Evolutionary conservation across 2,888 invertebrate species (phyloP).

Genomic region (Tetragonula carbonaria): DNA sequence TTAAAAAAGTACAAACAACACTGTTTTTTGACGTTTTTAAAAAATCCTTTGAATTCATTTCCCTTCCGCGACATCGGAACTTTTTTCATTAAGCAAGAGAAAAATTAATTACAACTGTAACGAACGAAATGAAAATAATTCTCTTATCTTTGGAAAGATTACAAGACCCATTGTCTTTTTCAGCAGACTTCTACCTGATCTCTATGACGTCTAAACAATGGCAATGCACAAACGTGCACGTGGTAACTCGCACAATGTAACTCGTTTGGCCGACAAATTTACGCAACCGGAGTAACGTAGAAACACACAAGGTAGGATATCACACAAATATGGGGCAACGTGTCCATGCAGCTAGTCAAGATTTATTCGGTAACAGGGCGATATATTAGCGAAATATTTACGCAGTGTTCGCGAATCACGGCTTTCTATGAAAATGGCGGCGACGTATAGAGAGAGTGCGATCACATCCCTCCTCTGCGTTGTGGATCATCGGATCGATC

Average conservation of each 20-base stretch:
- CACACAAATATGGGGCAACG: slow-evolving; percentile 61
- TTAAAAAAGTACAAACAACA: too few species aligned
- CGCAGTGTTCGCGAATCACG: slow-evolving; percentile 70
- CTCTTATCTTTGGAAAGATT: too few species aligned
- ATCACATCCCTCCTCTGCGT: background rate
- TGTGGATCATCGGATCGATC: slow-evolving; percentile 37
- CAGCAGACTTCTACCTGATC: too few species aligned
- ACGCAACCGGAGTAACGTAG: background rate
- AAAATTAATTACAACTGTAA: too few species aligned
- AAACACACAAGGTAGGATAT: background rate
- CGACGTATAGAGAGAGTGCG: background rate
- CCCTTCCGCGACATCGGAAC: too few species aligned
- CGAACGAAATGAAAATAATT: too few species aligned
- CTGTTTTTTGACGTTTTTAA: too few species aligned
- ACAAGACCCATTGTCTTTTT: too few species aligned
- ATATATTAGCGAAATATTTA: slow-evolving; percentile 79
- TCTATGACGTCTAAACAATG: background rate
- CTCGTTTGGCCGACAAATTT: slow-evolving; percentile 27
- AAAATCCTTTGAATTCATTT: too few species aligned
- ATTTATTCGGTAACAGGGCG: slow-evolving; percentile 78
- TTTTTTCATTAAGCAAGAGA: too few species aligned
- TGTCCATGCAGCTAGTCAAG: slow-evolving; percentile 70
- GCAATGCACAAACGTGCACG: background rate
- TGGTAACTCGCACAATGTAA: background rate
- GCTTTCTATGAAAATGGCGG: slow-evolving; percentile 48